phyloP scores from a whole-genome alignment of 2,888 invertebrate species.

The Rhaphigaster nebulosa region DNA sequence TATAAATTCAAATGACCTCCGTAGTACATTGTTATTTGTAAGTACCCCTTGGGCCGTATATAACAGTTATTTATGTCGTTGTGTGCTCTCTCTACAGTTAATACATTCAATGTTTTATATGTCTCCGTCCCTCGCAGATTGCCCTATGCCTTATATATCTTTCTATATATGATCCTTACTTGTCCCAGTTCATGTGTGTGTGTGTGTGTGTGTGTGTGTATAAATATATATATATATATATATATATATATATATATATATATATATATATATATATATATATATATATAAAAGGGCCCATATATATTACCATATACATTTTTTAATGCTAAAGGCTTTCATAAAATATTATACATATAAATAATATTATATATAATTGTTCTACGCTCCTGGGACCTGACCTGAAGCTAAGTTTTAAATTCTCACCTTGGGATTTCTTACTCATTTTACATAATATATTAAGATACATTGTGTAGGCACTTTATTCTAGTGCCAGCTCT shows the following conservation, averaged over 20 bases:
- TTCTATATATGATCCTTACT: constrained; percentile 9
- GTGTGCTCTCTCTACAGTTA: constrained; percentile 33
- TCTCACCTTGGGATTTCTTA: constrained; percentile 11
- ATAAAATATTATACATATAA: background rate
- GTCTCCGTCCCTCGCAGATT: constrained; percentile 19
- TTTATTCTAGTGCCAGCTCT: constrained; percentile 34
- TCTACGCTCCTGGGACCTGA: background rate
- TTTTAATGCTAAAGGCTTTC: too few relatives aligned
- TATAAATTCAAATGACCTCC: constrained; percentile 48
- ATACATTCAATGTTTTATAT: constrained; percentile 50
- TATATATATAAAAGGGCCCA: too few relatives aligned
- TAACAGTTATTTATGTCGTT: constrained; percentile 13
- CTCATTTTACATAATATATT: constrained; percentile 44
- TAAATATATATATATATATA: too few relatives aligned
- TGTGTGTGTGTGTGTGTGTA: too few relatives aligned
- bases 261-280: too few relatives aligned
- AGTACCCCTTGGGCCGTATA: constrained; percentile 42
- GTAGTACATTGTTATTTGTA: constrained; percentile 41
- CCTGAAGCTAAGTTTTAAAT: background rate
- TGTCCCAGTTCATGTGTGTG: too few relatives aligned
- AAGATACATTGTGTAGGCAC: constrained; percentile 19
- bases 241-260: too few relatives aligned
- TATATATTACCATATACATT: too few relatives aligned
- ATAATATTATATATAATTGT: background rate
- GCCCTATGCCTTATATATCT: constrained; percentile 1